Base-by-base conservation (phyloP, 2,888 invertebrate species). In the Lordiphosa fenestrarum region DNA sequence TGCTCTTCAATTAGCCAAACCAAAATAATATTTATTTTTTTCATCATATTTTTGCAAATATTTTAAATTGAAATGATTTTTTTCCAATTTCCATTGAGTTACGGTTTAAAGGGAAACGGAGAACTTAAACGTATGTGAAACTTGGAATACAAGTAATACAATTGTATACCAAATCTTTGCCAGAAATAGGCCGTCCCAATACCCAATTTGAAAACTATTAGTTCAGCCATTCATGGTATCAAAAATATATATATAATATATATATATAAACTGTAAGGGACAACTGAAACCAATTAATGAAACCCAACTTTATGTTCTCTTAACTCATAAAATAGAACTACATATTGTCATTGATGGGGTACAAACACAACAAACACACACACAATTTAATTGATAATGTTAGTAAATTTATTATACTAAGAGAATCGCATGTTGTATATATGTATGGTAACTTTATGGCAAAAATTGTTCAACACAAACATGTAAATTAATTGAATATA, bases 401-500 rank as follows among this genome's bases (percentile, higher is more conserved):
- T 67, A 47, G 33, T 59, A 66, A 58, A 66, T 67, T 63, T 67
- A 63, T 67, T 63, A 50, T 49, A 59, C 42, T 58, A 46, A 40
- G n/a, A 15, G 73, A 66, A 57, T 83, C 63, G 48, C 60, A 61
- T 61, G 62, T 39, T 77, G 85, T 77, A 85, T 53, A 77, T 85
- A 71, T 13, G 46, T 38, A 7, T 30, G 47, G 30, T 58, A 50
- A 57, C 69, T 65, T 62, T 54, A 66, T 74, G 64, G 72, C 68
- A 55, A 56, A 52, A 59, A 50, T 37, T 57, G 64, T 65, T 55
- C 54, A 73, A 57, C 53, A 60, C 40, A 50, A 52, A 61, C 44
- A 68, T 85, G 85, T 82, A 85, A 81, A 84, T 71, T 71, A 69
- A 85, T 73, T 76, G 49, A 73, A 65, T 57, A 66, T 47, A 69